Conservation (phyloP, 1,140 invertebrate genomes). For the Propsilocerus akamusi region DNA sequence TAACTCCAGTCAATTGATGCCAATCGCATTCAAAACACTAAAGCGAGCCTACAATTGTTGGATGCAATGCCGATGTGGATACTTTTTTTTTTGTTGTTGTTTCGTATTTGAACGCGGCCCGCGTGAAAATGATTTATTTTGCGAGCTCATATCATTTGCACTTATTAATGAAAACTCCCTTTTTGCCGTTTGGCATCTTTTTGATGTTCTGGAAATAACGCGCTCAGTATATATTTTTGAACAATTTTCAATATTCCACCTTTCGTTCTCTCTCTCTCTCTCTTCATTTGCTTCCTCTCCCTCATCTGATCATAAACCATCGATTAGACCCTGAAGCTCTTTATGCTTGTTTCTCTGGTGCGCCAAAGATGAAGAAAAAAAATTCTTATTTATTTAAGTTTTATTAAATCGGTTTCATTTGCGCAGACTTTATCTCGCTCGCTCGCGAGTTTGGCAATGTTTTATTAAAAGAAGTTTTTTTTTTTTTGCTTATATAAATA, state of each 20-base stretch:
- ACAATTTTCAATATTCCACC: constrained; percentile 1
- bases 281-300: background rate
- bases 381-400: too few species aligned
- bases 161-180: background rate
- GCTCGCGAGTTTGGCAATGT: background rate
- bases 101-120: background rate
- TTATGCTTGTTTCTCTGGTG: background rate
- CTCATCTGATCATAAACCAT: background rate
- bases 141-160: background rate
- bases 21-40: too few species aligned
- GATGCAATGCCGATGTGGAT: too few species aligned
- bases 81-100: too few species aligned
- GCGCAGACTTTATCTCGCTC: too few species aligned
- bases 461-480: background rate
- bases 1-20: too few species aligned
- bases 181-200: background rate
- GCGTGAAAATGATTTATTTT: background rate
- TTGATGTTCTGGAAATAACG: background rate
- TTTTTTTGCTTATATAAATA: too few species aligned
- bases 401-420: too few species aligned
- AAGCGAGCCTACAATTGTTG: too few species aligned
- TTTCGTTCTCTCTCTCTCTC: background rate
- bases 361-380: too few species aligned
- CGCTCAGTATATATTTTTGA: background rate
- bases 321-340: constrained; percentile 1